Conservation (phyloP, 2,797 vertebrate genomes). For the Mormyrops boulengeri region DNA sequence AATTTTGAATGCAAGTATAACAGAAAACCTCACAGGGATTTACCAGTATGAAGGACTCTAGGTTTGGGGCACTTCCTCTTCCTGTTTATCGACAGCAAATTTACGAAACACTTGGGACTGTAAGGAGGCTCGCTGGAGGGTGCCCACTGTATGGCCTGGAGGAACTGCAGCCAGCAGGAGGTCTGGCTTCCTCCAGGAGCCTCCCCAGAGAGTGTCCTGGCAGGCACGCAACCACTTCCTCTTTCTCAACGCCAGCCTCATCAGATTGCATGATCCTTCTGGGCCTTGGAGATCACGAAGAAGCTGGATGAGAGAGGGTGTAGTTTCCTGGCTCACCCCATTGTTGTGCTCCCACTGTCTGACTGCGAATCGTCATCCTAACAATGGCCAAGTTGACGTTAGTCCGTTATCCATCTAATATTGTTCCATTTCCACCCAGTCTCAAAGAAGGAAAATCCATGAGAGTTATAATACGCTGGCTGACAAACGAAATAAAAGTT, state of each 20-base stretch:
- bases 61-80: conserved; percentile 1
- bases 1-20: neutral
- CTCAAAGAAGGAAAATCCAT: neutral
- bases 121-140: neutral
- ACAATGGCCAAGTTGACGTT: neutral
- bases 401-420: neutral
- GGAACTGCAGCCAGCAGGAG: neutral
- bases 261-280: conserved; percentile 4
- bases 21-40: neutral
- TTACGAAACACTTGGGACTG: neutral
- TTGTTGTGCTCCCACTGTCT: neutral
- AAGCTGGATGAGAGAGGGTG: neutral
- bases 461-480: neutral
- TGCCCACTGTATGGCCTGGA: neutral
- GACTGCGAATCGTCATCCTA: neutral
- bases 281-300: neutral
- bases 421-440: neutral
- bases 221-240: conserved; percentile 21
- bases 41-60: neutral
- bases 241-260: conserved; percentile 13
- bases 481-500: neutral
- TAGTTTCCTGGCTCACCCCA: neutral
- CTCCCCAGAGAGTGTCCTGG: conserved; percentile 11
- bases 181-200: conserved; percentile 11
- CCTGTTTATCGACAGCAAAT: conserved; percentile 18